Percentiles rank a stretch among this genome's conserved stretches.
Evolutionary conservation across 2,888 invertebrate species (phyloP).

Genomic region (Dicycla oo): DNA sequence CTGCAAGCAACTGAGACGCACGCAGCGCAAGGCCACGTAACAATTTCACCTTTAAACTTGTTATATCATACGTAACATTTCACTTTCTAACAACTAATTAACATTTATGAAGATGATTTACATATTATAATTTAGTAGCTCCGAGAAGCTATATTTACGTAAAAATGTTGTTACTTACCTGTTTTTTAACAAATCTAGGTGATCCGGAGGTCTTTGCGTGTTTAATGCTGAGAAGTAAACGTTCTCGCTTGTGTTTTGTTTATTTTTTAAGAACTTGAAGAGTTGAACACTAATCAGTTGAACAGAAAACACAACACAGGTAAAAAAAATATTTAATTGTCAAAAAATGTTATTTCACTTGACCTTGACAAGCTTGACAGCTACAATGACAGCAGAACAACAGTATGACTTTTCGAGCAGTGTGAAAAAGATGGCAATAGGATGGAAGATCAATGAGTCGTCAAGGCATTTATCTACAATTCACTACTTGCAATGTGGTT

Average conservation of each 20-base stretch:
- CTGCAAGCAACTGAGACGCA: constrained; percentile 58
- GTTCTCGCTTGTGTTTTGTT: constrained; percentile 15
- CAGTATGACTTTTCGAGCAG: constrained; percentile 4
- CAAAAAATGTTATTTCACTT: constrained; percentile 49
- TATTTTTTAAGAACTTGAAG: neutral
- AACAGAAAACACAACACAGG: neutral
- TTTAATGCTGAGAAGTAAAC: neutral
- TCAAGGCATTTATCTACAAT: constrained; percentile 23
- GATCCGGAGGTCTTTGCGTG: constrained; percentile 2
- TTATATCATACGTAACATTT: constrained; percentile 81
- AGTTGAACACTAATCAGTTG: no score
- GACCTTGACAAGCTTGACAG: constrained; percentile 56
- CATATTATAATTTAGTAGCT: constrained; percentile 34
- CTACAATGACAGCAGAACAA: constrained; percentile 32
- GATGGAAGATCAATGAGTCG: constrained; percentile 16
- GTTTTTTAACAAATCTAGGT: constrained; percentile 16
- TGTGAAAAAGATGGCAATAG: constrained; percentile 29
- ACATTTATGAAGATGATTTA: constrained; percentile 56
- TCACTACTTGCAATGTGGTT: no score
- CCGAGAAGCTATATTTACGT: constrained; percentile 27
- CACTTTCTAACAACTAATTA: constrained; percentile 76
- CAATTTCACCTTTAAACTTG: constrained; percentile 86
- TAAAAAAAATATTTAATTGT: constrained; percentile 11
- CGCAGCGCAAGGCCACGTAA: constrained; percentile 69
- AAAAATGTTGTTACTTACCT: constrained; percentile 37